phyloP scores from a whole-genome alignment of 2,888 invertebrate genomes.

The Dasysyrphus albostriatus region DNA sequence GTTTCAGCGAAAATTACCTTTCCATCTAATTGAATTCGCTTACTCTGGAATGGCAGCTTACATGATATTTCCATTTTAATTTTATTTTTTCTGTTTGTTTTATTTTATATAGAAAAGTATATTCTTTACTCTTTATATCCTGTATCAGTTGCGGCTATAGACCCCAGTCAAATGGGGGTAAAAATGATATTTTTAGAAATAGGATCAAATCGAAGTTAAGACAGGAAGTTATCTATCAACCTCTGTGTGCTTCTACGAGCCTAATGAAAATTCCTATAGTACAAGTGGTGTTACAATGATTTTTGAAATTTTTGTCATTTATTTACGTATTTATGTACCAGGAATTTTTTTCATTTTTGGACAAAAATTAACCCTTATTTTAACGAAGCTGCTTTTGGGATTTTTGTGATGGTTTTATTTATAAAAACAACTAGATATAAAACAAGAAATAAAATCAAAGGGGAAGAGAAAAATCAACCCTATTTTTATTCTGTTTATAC shows the following conservation, averaged over 20 bases:
- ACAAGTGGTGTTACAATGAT: slow-evolving; percentile 52
- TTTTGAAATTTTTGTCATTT: slow-evolving; percentile 37
- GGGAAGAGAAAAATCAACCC: slow-evolving; percentile 58
- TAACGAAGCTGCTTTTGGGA: slow-evolving; percentile 53
- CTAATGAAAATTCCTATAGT: slow-evolving; percentile 10
- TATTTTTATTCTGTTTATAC: slow-evolving; percentile 60
- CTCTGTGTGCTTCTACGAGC: background rate
- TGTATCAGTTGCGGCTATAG: background rate
- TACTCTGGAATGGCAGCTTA: slow-evolving; percentile 68
- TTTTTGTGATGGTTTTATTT: slow-evolving; percentile 57
- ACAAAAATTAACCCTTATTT: slow-evolving; percentile 71
- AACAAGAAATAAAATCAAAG: slow-evolving; percentile 6
- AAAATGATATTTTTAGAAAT: slow-evolving; percentile 57
- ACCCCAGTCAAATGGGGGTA: slow-evolving; percentile 11
- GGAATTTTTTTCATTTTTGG: slow-evolving; percentile 13
- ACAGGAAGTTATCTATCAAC: slow-evolving; percentile 33
- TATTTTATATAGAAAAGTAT: background rate
- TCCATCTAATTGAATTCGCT: slow-evolving; percentile 61
- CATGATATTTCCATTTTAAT: slow-evolving; percentile 75
- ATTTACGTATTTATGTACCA: background rate
- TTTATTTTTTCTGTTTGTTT: slow-evolving; percentile 5
- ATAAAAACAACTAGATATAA: slow-evolving; percentile 21
- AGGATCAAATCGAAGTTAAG: slow-evolving; percentile 52
- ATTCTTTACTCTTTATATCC: background rate
- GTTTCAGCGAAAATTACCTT: slow-evolving; percentile 60